phyloP scores from a whole-genome alignment of 2,797 vertebrate species.

The Hydrolagus colliei region DNA sequence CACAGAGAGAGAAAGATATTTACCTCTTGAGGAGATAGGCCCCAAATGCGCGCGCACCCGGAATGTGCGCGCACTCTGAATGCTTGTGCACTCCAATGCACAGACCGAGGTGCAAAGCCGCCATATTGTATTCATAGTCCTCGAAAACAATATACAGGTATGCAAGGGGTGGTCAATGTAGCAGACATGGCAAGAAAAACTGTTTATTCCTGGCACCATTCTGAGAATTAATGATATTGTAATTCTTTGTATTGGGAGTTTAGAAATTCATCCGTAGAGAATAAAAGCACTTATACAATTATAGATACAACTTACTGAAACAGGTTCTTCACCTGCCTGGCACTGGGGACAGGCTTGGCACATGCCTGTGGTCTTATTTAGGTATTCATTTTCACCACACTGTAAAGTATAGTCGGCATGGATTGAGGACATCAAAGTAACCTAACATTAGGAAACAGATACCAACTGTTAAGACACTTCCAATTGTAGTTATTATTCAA shows the following conservation, averaged over 20 bases:
- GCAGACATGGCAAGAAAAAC: not conserved
- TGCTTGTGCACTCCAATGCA: too few species aligned
- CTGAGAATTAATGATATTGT: not conserved
- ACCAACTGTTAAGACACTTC: not conserved
- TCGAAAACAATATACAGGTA: too few species aligned
- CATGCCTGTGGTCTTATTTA: constrained; percentile 85
- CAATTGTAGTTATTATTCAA: not conserved
- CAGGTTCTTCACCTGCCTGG: constrained; percentile 82
- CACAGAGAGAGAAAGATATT: too few species aligned
- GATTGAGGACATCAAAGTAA: constrained; percentile 69
- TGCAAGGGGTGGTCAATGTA: too few species aligned
- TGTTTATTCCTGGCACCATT: not conserved
- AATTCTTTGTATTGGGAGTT: not conserved
- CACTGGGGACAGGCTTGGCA: constrained; percentile 88
- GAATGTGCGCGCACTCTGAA: too few species aligned
- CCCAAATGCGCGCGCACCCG: too few species aligned
- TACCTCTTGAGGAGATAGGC: too few species aligned
- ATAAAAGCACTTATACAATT: not conserved
- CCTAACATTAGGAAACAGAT: constrained; percentile 51
- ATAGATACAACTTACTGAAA: constrained; percentile 17
- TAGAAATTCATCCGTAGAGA: not conserved
- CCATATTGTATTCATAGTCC: too few species aligned
- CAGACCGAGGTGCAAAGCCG: too few species aligned
- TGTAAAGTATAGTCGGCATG: constrained; percentile 72
- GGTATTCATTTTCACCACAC: constrained; percentile 91